Evolutionary conservation across 2,797 vertebrate species (phyloP), one percentile per base, ranked within the genome.

Genomic region (Steatocranus sp.): DNA sequence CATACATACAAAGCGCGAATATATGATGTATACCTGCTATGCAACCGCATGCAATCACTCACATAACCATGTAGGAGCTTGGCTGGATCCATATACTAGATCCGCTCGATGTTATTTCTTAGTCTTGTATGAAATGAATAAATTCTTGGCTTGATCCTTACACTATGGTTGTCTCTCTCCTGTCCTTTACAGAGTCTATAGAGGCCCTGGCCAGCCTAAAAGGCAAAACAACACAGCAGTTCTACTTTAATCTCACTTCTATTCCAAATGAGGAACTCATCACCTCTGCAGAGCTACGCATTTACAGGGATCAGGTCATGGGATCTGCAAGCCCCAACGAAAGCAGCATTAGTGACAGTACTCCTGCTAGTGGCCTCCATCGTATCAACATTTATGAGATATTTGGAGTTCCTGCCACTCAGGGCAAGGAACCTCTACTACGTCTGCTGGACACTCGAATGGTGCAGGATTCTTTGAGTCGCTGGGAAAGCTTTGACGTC

Each of bases 361-460:
- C 73, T 75, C 93, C 94, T 41, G 93, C 92, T 23, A 94, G 93
- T 46, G 96, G 97, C 89, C 94, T 97, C 91, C 98, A 99, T 89
- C 97, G 99, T 82, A 98, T 99, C 96, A 99, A 99, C 97, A 97
- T 99, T 96, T 99, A 98, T 93, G 99, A 99, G 96, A 97, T 99
- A 90, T 96, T 99, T 78, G 97, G 97, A 90, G 96, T 95, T 87
- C 96, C 97, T 77, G 89, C 93, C 84, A 53, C 94, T 86, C 32
- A 85, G 8, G 93, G 94, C 75, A 93, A 96, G 86, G 97, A 98
- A 86, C 97, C 97, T 20, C 95, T 99, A 88, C 96, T 96, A 54
- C 97, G 98, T 94, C 97, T 99, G 86, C 96, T 99, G 95, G 99
- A 99, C 97, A 99, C 98, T 79, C 97, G 98, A 87, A 92, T 99